A percentile compares a stretch with the other conserved stretches of the same genome.
These are phyloP conservation scores for Marasmarcha lunaedactyla DNA, from an alignment of 2,888 invertebrate species.

Conservation along the genomic window DNA sequence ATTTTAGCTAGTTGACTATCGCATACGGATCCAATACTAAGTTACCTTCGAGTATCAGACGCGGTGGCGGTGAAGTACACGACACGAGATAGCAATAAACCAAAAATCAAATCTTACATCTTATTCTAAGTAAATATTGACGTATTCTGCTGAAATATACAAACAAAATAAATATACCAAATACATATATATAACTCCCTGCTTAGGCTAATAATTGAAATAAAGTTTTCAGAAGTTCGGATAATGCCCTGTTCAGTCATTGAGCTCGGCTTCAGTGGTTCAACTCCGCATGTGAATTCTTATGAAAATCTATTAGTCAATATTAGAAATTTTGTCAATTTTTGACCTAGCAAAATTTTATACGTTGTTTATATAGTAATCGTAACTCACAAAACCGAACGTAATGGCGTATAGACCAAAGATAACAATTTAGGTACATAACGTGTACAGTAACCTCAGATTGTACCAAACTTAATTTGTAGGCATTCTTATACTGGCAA, in stretches of 20 bases:
- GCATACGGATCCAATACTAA: slow-evolving; percentile 48
- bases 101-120: slow-evolving; percentile 64
- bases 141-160: slow-evolving; percentile 66
- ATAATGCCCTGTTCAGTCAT: slow-evolving; percentile 50
- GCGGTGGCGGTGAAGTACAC: slow-evolving; percentile 36
- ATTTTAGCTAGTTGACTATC: slow-evolving; percentile 68
- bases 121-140: slow-evolving; percentile 62
- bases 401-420: slow-evolving; percentile 64
- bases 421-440: slow-evolving; percentile 54
- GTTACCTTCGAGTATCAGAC: slow-evolving; percentile 36
- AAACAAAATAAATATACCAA: slow-evolving; percentile 58
- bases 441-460: slow-evolving; percentile 64
- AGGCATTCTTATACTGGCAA: slow-evolving; percentile 37
- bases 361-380: slow-evolving; percentile 60
- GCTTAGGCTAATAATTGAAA: slow-evolving; percentile 54
- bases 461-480: slow-evolving; percentile 64
- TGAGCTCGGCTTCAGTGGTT: slow-evolving; percentile 4
- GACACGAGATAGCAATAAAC: slow-evolving; percentile 66
- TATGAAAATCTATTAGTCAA: slow-evolving; percentile 69
- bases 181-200: slow-evolving; percentile 61
- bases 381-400: slow-evolving; percentile 54
- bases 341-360: slow-evolving; percentile 70
- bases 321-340: slow-evolving; percentile 68
- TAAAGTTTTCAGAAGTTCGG: slow-evolving; percentile 59
- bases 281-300: slow-evolving; percentile 62